Evolutionary conservation across 2,888 invertebrate genomes (phyloP).

Genomic region (Microplitis deprimator): DNA sequence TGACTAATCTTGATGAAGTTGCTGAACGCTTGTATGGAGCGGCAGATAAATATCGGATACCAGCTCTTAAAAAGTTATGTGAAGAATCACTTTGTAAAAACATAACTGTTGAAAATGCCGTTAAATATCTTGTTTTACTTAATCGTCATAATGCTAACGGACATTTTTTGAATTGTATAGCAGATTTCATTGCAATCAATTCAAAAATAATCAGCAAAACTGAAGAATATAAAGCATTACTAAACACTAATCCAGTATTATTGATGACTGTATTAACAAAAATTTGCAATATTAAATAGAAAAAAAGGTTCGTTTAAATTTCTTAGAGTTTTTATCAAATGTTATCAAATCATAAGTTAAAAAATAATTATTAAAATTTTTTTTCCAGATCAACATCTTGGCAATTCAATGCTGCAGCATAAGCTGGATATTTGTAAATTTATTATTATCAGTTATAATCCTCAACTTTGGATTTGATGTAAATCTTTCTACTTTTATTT

Average conservation of each 20-base stretch:
- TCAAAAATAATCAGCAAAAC: not conserved
- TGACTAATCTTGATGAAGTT: not conserved
- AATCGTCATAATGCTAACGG: not conserved
- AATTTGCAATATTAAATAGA: not conserved
- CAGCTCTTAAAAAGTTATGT: slow-evolving; percentile 11
- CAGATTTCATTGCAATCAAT: not conserved
- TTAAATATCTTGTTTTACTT: not conserved
- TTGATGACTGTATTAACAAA: not conserved
- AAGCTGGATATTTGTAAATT: too few species aligned
- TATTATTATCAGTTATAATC: too few species aligned
- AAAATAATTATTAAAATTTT: too few species aligned
- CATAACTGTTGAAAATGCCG: slow-evolving; percentile 21
- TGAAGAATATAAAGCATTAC: not conserved
- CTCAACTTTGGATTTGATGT: too few species aligned
- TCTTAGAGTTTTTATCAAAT: not conserved
- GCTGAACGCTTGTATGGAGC: not conserved
- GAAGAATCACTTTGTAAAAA: not conserved
- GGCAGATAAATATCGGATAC: slow-evolving; percentile 21
- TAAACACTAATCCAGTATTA: not conserved
- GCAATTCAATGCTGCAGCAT: too few species aligned
- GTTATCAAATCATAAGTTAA: too few species aligned
- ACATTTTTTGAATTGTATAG: not conserved
- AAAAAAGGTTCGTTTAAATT: not conserved
- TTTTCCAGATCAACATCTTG: too few species aligned
- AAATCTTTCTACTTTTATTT: too few species aligned